These are phyloP conservation scores for Anoplopoma fimbria DNA, from an alignment of 2,113 vertebrate genomes.

Conservation along the genomic window DNA sequence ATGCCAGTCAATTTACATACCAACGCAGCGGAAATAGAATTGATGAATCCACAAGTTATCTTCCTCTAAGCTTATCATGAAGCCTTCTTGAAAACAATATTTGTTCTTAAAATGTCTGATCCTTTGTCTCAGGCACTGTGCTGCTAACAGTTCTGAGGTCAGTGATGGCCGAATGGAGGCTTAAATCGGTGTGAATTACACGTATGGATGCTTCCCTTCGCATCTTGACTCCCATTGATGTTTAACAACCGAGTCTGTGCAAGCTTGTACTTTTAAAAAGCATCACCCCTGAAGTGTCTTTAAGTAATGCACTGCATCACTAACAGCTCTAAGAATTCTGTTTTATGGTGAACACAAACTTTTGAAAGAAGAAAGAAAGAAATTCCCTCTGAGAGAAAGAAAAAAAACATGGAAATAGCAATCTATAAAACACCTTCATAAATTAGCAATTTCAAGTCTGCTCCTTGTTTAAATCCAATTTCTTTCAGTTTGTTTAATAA, in stretches of 20 bases:
- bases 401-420: not conserved
- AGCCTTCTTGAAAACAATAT: not conserved
- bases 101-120: not conserved
- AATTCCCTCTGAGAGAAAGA: not conserved
- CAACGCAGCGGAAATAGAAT: not conserved
- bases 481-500: conserved; percentile 44
- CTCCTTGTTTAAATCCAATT: conserved; percentile 18
- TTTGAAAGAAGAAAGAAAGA: not conserved
- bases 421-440: conserved; percentile 3
- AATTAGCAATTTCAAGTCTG: conserved; percentile 21
- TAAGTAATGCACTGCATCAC: not conserved
- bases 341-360: not conserved
- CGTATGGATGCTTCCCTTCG: not conserved
- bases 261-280: conserved; percentile 8
- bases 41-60: not conserved
- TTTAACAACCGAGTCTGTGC: conserved; percentile 16
- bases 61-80: not conserved
- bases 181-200: conserved; percentile 18
- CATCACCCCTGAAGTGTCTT: conserved; percentile 1
- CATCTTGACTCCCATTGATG: conserved; percentile 3
- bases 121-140: not conserved
- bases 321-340: not conserved
- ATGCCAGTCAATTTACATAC: too few species aligned
- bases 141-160: not conserved
- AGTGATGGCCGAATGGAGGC: not conserved